These are phyloP conservation scores for Doris montereyensis DNA, from an alignment of 2,888 invertebrate species.

Conservation along the genomic window DNA sequence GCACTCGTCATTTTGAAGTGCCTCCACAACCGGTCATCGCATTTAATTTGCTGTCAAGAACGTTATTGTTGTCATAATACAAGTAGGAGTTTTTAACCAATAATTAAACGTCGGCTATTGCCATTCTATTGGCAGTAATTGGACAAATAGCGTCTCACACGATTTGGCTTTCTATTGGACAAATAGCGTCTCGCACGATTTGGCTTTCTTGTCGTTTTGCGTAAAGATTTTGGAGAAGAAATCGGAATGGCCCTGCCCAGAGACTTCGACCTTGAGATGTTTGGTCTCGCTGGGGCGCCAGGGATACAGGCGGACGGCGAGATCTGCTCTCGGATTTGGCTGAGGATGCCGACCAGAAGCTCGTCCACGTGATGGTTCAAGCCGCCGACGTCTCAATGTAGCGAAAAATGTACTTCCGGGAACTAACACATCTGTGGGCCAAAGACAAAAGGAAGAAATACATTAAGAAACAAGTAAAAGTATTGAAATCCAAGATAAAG, in stretches of 20 bases:
- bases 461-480: too few species aligned
- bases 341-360: constrained; percentile 90
- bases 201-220: constrained; percentile 37
- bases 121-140: too few species aligned
- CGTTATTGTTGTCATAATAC: too few species aligned
- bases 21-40: too few species aligned
- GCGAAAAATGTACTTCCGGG: constrained; percentile 81
- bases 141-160: constrained; percentile 43
- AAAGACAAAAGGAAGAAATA: too few species aligned
- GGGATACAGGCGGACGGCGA: constrained; percentile 31
- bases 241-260: constrained; percentile 25
- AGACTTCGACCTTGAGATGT: constrained; percentile 36
- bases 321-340: constrained; percentile 86
- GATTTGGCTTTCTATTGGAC: constrained; percentile 33
- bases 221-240: constrained; percentile 44
- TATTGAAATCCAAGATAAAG: too few species aligned
- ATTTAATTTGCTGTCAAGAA: too few species aligned
- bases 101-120: too few species aligned
- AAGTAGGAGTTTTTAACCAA: background rate
- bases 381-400: constrained; percentile 97
- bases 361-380: constrained; percentile 98
- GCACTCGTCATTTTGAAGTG: too few species aligned
- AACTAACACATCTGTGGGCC: too few species aligned
- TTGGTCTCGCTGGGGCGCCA: constrained; percentile 26
- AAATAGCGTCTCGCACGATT: constrained; percentile 42